phyloP scores from a whole-genome alignment of 2,888 invertebrate species.

The Helleia helle region DNA sequence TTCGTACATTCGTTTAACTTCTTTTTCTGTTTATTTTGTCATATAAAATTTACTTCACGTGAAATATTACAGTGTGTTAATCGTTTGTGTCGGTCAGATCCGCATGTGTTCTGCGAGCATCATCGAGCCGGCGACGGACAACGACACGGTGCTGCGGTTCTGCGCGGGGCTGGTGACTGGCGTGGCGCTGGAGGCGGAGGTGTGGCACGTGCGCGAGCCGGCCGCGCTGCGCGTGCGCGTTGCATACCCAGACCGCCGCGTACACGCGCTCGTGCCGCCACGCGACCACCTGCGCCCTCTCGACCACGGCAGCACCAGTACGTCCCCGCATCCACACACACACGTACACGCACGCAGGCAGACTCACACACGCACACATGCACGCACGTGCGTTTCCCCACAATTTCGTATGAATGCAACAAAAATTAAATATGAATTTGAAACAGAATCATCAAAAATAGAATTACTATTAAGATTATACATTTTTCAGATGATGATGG shows the following conservation, averaged over 20 bases:
- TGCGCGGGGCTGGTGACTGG: slow-evolving; percentile 93
- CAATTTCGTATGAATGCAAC: too few relatives aligned
- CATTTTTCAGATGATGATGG: slow-evolving; percentile 62
- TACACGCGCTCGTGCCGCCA: slow-evolving; percentile 87
- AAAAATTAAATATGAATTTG: too few relatives aligned
- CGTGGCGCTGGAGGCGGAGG: slow-evolving; percentile 89
- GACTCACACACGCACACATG: too few relatives aligned
- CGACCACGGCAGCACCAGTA: slow-evolving; percentile 68
- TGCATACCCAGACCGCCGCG: slow-evolving; percentile 92
- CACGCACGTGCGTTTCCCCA: too few relatives aligned
- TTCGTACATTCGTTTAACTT: too few relatives aligned
- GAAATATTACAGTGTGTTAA: too few relatives aligned
- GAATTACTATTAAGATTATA: too few relatives aligned
- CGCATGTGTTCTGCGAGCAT: slow-evolving; percentile 87
- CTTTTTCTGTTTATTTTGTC: too few relatives aligned
- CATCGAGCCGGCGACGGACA: slow-evolving; percentile 87
- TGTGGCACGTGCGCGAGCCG: slow-evolving; percentile 84
- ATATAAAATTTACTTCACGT: too few relatives aligned
- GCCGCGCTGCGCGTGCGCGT: slow-evolving; percentile 86
- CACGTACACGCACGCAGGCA: too few relatives aligned
- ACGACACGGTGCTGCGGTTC: slow-evolving; percentile 87
- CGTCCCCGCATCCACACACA: slow-evolving; percentile 18
- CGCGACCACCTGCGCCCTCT: slow-evolving; percentile 83
- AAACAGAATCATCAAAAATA: too few relatives aligned
- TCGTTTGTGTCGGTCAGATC: slow-evolving; percentile 72